phyloP scores from a whole-genome alignment of 1,140 invertebrate genomes.

The Formica exsecta region DNA sequence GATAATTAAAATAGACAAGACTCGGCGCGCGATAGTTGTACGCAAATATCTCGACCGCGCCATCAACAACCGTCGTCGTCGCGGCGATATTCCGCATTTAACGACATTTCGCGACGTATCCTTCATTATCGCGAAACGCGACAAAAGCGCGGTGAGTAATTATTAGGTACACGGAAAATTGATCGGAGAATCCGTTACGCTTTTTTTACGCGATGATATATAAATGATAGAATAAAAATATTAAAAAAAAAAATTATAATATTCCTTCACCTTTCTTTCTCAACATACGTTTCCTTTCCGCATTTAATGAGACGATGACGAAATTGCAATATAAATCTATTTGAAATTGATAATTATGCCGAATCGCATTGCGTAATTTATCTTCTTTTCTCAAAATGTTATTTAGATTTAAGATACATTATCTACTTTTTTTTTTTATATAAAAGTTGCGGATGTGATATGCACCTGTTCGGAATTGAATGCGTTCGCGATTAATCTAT shows the following conservation, averaged over 20 bases:
- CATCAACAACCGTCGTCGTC: slow-evolving; percentile 39
- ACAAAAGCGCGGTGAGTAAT: neutral
- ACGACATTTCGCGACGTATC: neutral
- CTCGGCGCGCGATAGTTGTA: slow-evolving; percentile 15
- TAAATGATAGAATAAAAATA: too few species aligned
- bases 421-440: slow-evolving; percentile 2
- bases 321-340: too few species aligned
- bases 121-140: neutral
- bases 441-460: neutral
- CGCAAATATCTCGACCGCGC: slow-evolving; percentile 47
- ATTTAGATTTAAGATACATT: neutral
- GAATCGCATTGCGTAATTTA: too few species aligned
- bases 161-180: neutral
- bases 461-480: slow-evolving; percentile 31
- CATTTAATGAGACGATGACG: neutral
- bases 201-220: neutral
- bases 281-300: too few species aligned
- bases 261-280: too few species aligned
- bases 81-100: slow-evolving; percentile 31
- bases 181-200: too few species aligned
- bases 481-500: neutral
- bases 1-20: slow-evolving; percentile 62
- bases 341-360: too few species aligned
- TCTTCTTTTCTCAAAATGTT: neutral
- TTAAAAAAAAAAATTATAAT: too few species aligned